Conservation (phyloP, 2,113 vertebrate genomes). For the Myanophis thanlyinensis region DNA sequence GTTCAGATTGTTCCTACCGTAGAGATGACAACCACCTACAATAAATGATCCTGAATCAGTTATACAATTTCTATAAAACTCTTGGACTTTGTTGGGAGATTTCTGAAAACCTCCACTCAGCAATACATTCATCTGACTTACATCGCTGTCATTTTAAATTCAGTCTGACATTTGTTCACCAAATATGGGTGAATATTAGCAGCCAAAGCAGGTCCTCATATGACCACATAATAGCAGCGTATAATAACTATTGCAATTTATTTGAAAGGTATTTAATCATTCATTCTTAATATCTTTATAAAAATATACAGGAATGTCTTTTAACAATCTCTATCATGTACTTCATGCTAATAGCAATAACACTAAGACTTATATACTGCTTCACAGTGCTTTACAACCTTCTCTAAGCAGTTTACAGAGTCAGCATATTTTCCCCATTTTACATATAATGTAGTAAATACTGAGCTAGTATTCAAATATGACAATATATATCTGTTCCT, state of each 20-base stretch:
- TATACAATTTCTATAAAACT: neutral
- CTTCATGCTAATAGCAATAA: neutral
- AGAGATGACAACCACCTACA: neutral
- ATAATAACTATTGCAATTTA: neutral
- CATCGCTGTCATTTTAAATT: neutral
- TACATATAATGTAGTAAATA: neutral
- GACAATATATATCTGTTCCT: neutral
- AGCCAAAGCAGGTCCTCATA: neutral
- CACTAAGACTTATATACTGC: no score
- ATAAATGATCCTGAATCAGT: neutral
- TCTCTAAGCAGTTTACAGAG: no score
- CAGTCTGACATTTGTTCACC: neutral
- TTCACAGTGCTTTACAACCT: no score
- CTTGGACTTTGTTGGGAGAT: neutral
- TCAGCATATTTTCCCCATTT: no score
- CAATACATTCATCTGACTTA: neutral
- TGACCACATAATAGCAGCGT: neutral
- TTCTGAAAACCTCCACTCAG: neutral
- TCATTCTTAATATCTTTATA: neutral
- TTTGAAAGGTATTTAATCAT: neutral
- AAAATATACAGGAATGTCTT: neutral
- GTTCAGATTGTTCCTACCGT: neutral
- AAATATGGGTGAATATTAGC: neutral
- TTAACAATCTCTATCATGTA: neutral
- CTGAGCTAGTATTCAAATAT: neutral